phyloP scores from a whole-genome alignment of 2,888 invertebrate species.

The Geotrupes spiniger region DNA sequence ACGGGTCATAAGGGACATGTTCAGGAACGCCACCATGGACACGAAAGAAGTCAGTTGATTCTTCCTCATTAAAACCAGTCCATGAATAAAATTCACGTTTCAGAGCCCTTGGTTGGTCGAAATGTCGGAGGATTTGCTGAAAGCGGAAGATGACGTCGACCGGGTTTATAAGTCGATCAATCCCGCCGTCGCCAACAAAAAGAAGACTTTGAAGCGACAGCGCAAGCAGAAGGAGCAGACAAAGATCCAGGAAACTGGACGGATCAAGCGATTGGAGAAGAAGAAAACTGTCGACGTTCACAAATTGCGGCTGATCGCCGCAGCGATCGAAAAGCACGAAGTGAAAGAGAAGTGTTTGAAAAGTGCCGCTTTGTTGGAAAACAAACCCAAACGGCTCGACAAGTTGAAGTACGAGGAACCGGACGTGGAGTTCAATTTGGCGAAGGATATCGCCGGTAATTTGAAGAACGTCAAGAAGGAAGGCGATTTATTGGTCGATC shows the following conservation, averaged over 20 bases:
- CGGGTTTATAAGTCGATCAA: conserved; percentile 60
- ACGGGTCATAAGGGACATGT: conserved; percentile 68
- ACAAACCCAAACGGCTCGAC: conserved; percentile 67
- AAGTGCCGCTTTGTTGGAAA: conserved; percentile 54
- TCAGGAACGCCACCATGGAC: conserved; percentile 51
- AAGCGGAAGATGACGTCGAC: conserved; percentile 38
- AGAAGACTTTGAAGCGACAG: conserved; percentile 70
- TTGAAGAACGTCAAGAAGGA: conserved; percentile 67
- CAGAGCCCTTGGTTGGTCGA: conserved; percentile 52
- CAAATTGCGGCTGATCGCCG: conserved; percentile 62
- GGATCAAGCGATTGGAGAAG: conserved; percentile 62
- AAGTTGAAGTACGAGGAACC: conserved; percentile 68
- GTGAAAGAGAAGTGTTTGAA: conserved; percentile 52
- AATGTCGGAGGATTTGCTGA: conserved; percentile 59
- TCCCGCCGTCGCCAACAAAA: conserved; percentile 70
- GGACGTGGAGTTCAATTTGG: conserved; percentile 67
- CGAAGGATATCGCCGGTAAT: conserved; percentile 68
- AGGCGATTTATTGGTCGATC: conserved; percentile 75
- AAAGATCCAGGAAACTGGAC: conserved; percentile 49
- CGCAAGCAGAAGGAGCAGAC: conserved; percentile 67
- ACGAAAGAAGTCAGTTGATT: conserved; percentile 46
- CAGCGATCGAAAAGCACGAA: conserved; percentile 54
- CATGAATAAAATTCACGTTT: conserved; percentile 22
- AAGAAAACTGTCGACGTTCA: conserved; percentile 75
- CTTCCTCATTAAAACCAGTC: neutral